Base-by-base conservation (phyloP, 92 coral and sea anemone genomes). In the Parazoanthus darwini region DNA sequence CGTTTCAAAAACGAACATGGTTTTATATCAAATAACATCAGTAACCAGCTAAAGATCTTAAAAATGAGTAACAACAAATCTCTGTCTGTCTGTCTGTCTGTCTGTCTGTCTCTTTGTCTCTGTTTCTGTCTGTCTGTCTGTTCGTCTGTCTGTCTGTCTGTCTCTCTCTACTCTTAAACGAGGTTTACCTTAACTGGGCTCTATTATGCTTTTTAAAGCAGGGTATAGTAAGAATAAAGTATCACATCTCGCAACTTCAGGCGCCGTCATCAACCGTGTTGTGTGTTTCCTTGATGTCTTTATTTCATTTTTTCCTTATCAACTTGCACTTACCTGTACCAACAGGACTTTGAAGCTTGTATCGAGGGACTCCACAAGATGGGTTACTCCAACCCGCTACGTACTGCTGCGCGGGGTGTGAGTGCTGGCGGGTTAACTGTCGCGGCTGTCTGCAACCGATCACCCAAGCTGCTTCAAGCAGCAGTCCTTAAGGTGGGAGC, bases 331-430 rank as follows among this genome's bases (percentile, higher is more conserved):
- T 71, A 0, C 23, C 58, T 78, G 29, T 63, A 11, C 81, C 74
- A 16, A 22, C 77, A 97, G 99, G 99, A 97, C 89, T 97, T 97
- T 78, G 99, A 97, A 88, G 98, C 99, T 50, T 95, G 99, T 76
- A 85, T 94, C 11, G 74, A 84, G 78, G 89, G 92, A 13, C 84
- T 97, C 44, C 98, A 97, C 38, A 82, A 86, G 29, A 75, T 94
- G 92, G 96, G 94, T 15, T 97, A 97, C 73, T 97, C 99, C 66
- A 87, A 79, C 38, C 97, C 99, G 73, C 81, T 88, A 37, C 86
- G 93, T n/a, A 97, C 99, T 15, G 99, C 98, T 25, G 99, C 96
- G 4, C 78, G 90, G 13, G 99, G 98, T 7, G 88, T 93, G 36
- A 97, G 99, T 75, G 99, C 99, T 2, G 99, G 99, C 0, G 99